Evolutionary conservation across 2,888 invertebrate species (phyloP), one percentile per base, ranked within the genome.

Genomic region (Archips crataeganus): DNA sequence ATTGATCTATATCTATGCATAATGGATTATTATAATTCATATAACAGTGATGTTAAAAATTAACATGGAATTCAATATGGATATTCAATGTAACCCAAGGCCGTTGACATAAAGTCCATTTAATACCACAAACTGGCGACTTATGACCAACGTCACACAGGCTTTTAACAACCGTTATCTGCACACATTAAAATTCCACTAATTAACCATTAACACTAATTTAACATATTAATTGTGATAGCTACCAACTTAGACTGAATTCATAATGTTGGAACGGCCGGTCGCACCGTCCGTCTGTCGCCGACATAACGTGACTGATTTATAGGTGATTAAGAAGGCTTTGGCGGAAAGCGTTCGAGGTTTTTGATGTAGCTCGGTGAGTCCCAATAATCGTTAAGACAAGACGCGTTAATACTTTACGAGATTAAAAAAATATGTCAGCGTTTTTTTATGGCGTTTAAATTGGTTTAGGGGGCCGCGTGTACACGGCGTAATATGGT

Each of bases 311-410:
- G 74, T 83, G 87, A 85, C 89, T 90, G 90, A 90, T 90, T 90
- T 90, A 90, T 76, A 57, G 76, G 42, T 64, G 71, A 62, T 69
- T 73, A 73, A 60, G 84, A 87, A 82, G 85, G 85, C 89, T 88
- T 85, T 85, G 85, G 86, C 87, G 84, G 85, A 84, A 85, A 85
- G 84, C 82, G 85, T 85, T 83, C 80, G 79, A 78, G 79, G 80
- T 82, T 82, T 85, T 82, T 85, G 83, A 79, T 79, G 76, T 81
- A 81, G 81, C 83, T 63, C 80, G 80, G 79, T 79, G 79, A 82
- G 87, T 87, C 88, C 82, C 89, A 88, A 91, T 91, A 90, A 90
- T 90, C 91, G 90, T 92, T 91, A 91, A 91, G 89, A 88, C 88
- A 89, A 90, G 87, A 77, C 84, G 84, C 85, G 85, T 89, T 89